A percentile compares a stretch with the other conserved stretches of the same genome.
phyloP scores from a whole-genome alignment of 2,113 vertebrate species.

The Accipiter cooperii region DNA sequence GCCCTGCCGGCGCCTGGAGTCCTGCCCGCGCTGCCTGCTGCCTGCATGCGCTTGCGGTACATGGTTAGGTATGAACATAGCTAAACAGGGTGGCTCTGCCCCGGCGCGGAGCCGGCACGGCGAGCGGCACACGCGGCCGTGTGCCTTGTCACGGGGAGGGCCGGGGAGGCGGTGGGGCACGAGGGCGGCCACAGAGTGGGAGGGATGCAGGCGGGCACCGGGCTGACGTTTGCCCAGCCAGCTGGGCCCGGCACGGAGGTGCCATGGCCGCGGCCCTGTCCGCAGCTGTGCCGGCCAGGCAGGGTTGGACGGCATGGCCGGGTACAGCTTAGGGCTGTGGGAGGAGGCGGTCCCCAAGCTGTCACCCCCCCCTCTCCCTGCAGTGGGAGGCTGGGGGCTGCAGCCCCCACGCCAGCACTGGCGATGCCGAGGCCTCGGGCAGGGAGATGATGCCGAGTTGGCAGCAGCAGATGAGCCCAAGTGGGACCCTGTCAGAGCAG shows the following conservation, averaged over 20 bases:
- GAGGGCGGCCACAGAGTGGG: background rate
- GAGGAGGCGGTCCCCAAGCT: fast-evolving
- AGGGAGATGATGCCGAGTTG: too few species aligned
- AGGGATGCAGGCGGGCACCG: background rate
- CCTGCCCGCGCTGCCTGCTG: background rate
- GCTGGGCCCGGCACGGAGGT: background rate
- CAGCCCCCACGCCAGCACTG: too few species aligned
- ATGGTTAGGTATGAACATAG: constrained; percentile 9
- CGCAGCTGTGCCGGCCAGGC: fast-evolving
- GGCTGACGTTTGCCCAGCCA: background rate
- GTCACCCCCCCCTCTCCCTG: background rate
- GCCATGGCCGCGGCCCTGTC: background rate
- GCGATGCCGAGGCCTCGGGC: too few species aligned
- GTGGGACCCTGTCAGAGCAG: too few species aligned
- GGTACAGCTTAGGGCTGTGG: background rate
- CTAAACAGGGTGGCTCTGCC: constrained; percentile 25
- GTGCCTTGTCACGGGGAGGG: constrained; percentile 64
- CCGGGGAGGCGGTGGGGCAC: background rate
- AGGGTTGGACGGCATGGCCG: fast-evolving
- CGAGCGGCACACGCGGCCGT: background rate
- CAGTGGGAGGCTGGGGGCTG: background rate
- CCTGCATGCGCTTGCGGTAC: background rate
- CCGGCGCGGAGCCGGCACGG: background rate
- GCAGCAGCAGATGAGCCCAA: too few species aligned
- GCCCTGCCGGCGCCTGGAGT: background rate